Conservation (phyloP, 2,888 invertebrate genomes). For the Pyrgus malvae region DNA sequence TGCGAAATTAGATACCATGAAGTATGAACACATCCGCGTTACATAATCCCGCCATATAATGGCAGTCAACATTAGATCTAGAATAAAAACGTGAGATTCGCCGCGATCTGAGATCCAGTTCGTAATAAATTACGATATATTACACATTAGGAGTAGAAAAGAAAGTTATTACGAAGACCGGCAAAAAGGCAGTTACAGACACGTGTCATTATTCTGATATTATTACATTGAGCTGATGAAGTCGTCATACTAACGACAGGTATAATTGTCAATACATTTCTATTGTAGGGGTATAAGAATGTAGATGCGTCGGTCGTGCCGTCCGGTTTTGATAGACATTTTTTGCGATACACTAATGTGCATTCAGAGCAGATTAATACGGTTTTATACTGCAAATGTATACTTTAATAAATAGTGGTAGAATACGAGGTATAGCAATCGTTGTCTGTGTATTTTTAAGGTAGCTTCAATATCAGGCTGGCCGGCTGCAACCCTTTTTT, state of each 20-base stretch:
- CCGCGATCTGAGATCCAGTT: conserved; percentile 33
- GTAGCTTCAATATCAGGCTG: too few species aligned
- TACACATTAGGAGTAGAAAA: conserved; percentile 41
- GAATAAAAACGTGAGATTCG: conserved; percentile 51
- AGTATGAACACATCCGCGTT: conserved; percentile 12
- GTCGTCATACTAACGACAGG: conserved; percentile 23
- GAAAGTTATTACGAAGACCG: conserved; percentile 44
- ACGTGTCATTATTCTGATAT: conserved; percentile 32
- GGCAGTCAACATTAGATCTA: conserved; percentile 11
- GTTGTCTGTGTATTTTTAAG: too few species aligned
- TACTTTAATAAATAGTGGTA: too few species aligned
- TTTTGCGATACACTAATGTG: conserved; percentile 27
- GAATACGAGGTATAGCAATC: too few species aligned
- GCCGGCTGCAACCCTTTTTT: too few species aligned
- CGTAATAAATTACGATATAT: conserved; percentile 45
- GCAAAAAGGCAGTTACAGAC: conserved; percentile 53
- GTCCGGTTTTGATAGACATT: conserved; percentile 17
- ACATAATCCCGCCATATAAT: conserved; percentile 14
- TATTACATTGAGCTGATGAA: conserved; percentile 25
- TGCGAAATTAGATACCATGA: conserved; percentile 14
- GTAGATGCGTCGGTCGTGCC: conserved; percentile 5
- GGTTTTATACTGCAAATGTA: conserved; percentile 4
- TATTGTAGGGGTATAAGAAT: conserved; percentile 18
- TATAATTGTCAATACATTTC: conserved; percentile 24
- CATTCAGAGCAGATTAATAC: conserved; percentile 4